Conservation (phyloP, 2,113 vertebrate genomes). For the Todiramphus chloris region DNA sequence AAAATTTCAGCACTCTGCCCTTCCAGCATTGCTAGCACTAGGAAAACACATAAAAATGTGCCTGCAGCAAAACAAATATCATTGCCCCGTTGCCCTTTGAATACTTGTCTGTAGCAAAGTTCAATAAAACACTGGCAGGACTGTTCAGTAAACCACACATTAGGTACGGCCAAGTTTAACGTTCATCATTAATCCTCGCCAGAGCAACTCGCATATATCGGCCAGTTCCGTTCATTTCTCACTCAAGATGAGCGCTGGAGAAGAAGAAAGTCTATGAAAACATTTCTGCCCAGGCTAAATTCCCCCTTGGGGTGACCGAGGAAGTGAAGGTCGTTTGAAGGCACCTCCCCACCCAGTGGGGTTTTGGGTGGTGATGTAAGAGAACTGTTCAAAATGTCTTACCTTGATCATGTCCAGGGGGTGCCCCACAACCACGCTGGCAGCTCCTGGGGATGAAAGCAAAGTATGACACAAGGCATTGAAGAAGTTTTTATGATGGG, state of each 20-base stretch:
- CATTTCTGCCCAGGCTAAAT: neutral
- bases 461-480: neutral
- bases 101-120: neutral
- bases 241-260: neutral
- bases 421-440: conserved; percentile 78
- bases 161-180: neutral
- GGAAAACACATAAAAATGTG: neutral
- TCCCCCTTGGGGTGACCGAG: neutral
- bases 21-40: neutral
- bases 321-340: neutral
- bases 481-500: neutral
- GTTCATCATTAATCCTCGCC: neutral
- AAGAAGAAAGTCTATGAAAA: neutral
- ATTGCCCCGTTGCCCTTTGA: neutral
- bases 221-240: neutral
- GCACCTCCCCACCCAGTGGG: accelerated
- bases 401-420: conserved; percentile 85
- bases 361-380: neutral
- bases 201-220: accelerated
- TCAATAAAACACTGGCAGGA: neutral
- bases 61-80: neutral
- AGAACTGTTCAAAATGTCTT: neutral
- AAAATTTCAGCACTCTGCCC: neutral
- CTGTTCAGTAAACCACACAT: neutral
- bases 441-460: conserved; percentile 69